Base-by-base conservation (phyloP, 2,113 vertebrate genomes). In the Microcebus griseorufus region DNA sequence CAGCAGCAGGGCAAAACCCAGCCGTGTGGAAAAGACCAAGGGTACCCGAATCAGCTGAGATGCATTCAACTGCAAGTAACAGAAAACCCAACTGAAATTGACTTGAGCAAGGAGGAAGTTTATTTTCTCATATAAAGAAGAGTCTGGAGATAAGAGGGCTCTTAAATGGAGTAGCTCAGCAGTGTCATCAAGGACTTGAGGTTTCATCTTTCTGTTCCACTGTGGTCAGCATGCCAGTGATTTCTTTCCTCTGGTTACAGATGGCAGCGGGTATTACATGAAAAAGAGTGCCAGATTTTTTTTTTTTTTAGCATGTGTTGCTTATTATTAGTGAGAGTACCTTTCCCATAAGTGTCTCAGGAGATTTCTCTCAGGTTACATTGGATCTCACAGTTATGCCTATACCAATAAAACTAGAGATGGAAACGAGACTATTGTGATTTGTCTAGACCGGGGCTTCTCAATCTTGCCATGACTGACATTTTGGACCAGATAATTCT, bases 121-220 rank as follows among this genome's bases (percentile, higher is more conserved):
- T 83, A n/a, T 81, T 75, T 90, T 87, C 55, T 90, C 70, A 58
- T 51, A 73, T 53, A 70, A 91, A 91, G 67, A 88, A 75, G 85
- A 34, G 14, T 58, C 9, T 94, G 78, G 78, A 53, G 45, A 67
- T 29, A 53, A 42, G 73, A 72, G 37, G 9, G 17, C 72, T 85
- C 37, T 69, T 75, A 82, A 79, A 88, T 64, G 39, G 78, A 75
- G 25, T 25, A 72, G 58, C 37, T 92, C 22, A 53, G 64, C 27
- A 37, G 45, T 8, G 73, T 60, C 39, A 73, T 76, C 16, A 76
- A 89, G 58, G 39, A 90, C 53, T 23, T 86, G 20, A 48, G 29
- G 25, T 51, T 73, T 90, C 80, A 53, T 90, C 48, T 87, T 79
- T 86, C 39, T 23, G 2, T 34, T 37, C 37, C 51, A 64, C 22